Conservation (phyloP, 2,888 invertebrate genomes). For the Platerodrilus igneus region DNA sequence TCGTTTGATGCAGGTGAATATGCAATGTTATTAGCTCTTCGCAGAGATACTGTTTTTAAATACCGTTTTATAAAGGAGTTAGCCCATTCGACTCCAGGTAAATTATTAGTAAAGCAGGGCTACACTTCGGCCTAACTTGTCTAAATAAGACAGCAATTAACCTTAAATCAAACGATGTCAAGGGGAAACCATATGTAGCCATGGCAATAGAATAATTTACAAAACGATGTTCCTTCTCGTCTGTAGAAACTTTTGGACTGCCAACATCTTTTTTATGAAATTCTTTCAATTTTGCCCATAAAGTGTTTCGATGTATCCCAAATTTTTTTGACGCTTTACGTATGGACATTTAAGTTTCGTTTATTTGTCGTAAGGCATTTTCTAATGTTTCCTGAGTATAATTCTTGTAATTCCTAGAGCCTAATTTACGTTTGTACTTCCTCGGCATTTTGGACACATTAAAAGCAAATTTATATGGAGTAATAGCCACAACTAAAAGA, state of each 20-base stretch:
- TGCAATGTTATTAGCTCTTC: no score
- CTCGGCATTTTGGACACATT: no score
- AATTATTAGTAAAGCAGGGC: no score
- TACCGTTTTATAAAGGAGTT: no score
- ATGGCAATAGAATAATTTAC: constrained; percentile 10
- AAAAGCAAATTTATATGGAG: no score
- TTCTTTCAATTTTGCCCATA: constrained; percentile 10
- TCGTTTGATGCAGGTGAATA: no score
- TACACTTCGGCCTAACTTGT: constrained; percentile 13
- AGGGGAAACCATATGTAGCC: constrained; percentile 26
- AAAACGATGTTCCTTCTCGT: constrained; percentile 8
- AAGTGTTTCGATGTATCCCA: constrained; percentile 14
- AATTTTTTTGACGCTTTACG: constrained; percentile 6
- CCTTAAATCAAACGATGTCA: constrained; percentile 22
- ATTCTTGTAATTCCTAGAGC: constrained; percentile 8
- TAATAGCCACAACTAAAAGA: no score
- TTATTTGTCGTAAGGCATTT: constrained; percentile 8
- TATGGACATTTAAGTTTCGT: constrained; percentile 5
- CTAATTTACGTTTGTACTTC: constrained; percentile 5
- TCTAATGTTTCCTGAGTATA: constrained; percentile 8
- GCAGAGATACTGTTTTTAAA: no score
- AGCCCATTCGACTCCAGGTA: no score
- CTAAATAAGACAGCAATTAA: constrained; percentile 23
- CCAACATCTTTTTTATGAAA: neutral
- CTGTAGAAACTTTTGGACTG: constrained; percentile 7